These are phyloP conservation scores for Carassius gibelio DNA, from an alignment of 2,113 vertebrate species.

Conservation along the genomic window DNA sequence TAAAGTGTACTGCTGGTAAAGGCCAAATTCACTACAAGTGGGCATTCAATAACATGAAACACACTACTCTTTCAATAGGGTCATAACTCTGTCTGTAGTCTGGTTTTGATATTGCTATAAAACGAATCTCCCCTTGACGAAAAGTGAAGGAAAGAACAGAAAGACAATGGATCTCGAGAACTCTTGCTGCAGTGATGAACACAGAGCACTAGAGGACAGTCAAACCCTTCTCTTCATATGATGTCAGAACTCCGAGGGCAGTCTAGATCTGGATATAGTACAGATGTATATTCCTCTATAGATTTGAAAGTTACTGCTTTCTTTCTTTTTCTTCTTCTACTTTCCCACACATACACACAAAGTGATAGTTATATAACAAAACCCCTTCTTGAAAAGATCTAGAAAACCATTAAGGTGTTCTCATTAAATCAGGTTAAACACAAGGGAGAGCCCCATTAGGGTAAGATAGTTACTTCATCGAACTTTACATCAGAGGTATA, in stretches of 20 bases:
- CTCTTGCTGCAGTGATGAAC: background rate
- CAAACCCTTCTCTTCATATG: background rate
- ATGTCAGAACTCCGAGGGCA: background rate
- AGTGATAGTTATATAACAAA: slow-evolving; percentile 19
- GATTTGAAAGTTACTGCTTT: background rate
- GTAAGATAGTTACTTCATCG: slow-evolving; percentile 5
- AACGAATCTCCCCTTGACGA: no score
- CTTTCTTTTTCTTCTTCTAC: background rate
- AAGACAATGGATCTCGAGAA: no score
- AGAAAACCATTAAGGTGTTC: slow-evolving; percentile 32
- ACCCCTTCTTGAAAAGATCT: slow-evolving; percentile 17
- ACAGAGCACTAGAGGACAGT: slow-evolving; percentile 46
- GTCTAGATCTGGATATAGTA: no score
- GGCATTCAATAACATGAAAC: no score
- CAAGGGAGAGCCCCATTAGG: background rate
- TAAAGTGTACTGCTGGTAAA: no score
- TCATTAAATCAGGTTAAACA: background rate
- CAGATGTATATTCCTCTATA: background rate
- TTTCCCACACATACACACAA: background rate
- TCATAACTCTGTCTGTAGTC: no score
- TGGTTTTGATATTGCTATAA: no score
- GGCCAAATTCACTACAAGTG: no score
- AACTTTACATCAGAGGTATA: slow-evolving; percentile 3
- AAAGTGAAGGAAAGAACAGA: no score
- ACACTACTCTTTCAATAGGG: no score